A percentile compares a stretch with the other conserved stretches of the same genome.
phyloP scores from a whole-genome alignment of 2,113 vertebrate species.

The Equus przewalskii region DNA sequence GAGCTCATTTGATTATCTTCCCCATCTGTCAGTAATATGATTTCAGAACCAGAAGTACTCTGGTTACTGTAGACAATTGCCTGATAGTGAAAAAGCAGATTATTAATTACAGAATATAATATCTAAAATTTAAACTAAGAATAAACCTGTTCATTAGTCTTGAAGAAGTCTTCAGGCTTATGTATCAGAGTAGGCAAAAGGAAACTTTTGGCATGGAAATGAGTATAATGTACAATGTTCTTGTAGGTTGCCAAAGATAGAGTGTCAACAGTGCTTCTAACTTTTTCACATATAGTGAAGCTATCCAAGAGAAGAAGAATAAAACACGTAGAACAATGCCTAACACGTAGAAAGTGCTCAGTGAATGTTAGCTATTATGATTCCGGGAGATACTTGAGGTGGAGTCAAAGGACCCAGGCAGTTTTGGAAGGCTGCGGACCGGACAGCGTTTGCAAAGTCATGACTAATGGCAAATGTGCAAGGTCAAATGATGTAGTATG shows the following conservation, averaged over 20 bases:
- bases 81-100: constrained; percentile 68
- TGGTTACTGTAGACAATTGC: constrained; percentile 68
- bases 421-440: neutral
- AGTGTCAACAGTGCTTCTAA: neutral
- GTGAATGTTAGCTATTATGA: neutral
- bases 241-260: neutral
- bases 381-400: neutral
- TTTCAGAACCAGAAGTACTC: constrained; percentile 83
- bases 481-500: neutral
- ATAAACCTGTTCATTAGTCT: neutral
- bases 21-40: constrained; percentile 87
- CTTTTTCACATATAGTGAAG: neutral
- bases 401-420: neutral
- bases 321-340: neutral
- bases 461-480: neutral
- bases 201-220: neutral
- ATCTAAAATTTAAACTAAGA: constrained; percentile 42
- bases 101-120: constrained; percentile 15
- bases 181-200: neutral
- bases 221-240: neutral
- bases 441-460: neutral
- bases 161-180: neutral
- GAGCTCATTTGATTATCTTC: constrained; percentile 3
- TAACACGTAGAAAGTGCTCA: neutral
- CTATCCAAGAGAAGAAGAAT: neutral